phyloP scores from a whole-genome alignment of 2,797 vertebrate genomes.

The Spinibarbus caldwelli region DNA sequence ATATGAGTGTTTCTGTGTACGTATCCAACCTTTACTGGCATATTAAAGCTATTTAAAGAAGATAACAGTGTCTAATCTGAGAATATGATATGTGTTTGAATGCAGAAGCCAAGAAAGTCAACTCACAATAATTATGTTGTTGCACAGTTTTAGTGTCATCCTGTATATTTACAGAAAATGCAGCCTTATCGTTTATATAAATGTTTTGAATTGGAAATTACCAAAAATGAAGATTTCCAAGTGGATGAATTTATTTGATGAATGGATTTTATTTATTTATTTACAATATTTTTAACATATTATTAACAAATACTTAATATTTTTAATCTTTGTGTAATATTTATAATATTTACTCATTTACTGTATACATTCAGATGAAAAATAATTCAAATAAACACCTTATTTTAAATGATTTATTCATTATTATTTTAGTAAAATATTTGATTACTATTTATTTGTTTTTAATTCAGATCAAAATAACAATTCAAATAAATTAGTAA shows the following conservation, averaged over 20 bases:
- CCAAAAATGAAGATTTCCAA: not conserved
- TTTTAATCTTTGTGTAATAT: too few species aligned
- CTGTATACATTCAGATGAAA: not conserved
- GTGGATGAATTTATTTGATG: too few species aligned
- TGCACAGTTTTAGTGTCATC: too few species aligned
- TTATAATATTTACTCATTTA: too few species aligned
- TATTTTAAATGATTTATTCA: not conserved
- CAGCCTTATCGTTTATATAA: not conserved
- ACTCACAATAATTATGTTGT: not conserved
- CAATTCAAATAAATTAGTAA: not conserved
- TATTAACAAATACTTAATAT: too few species aligned
- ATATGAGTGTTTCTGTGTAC: slow-evolving; percentile 28
- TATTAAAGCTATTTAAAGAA: slow-evolving; percentile 52
- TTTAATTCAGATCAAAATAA: not conserved
- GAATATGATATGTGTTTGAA: slow-evolving; percentile 64
- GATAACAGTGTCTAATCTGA: slow-evolving; percentile 65
- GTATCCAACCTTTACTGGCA: slow-evolving; percentile 8
- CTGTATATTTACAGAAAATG: not conserved
- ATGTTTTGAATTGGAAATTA: not conserved
- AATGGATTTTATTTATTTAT: too few species aligned
- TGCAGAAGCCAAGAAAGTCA: slow-evolving; percentile 1
- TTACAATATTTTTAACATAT: too few species aligned
- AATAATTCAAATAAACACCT: not conserved
- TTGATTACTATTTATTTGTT: not conserved
- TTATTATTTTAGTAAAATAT: not conserved